Conservation (phyloP, 1,140 invertebrate genomes). For the Calliopsis andreniformis region DNA sequence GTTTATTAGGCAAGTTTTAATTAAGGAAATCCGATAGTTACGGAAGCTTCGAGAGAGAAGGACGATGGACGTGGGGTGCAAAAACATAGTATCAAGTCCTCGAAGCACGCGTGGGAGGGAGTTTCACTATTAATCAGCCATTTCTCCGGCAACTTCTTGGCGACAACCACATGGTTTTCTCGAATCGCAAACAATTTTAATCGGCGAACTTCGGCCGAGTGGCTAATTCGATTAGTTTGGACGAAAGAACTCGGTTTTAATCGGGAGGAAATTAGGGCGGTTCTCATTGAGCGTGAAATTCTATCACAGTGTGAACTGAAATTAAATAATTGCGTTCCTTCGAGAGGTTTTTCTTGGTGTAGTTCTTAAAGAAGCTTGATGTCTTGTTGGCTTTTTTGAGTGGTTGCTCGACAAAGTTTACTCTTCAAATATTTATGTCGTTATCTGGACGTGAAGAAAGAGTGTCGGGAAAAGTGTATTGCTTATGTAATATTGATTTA, state of each 20-base stretch:
- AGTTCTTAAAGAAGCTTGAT: too few species aligned
- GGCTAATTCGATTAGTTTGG: slow-evolving; percentile 48
- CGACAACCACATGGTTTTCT: slow-evolving; percentile 55
- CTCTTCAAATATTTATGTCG: too few species aligned
- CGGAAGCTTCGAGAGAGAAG: slow-evolving; percentile 39
- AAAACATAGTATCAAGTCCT: slow-evolving; percentile 55
- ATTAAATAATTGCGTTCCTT: too few species aligned
- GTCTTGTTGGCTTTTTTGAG: too few species aligned
- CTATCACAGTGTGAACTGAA: too few species aligned
- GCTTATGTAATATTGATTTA: too few species aligned
- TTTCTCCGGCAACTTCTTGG: slow-evolving; percentile 50
- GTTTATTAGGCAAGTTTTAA: slow-evolving; percentile 61
- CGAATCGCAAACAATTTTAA: slow-evolving; percentile 57
- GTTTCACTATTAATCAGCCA: slow-evolving; percentile 64
- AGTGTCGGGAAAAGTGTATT: too few species aligned
- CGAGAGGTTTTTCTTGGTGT: too few species aligned
- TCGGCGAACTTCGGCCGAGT: slow-evolving; percentile 48
- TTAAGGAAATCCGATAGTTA: slow-evolving; percentile 57
- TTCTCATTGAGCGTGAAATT: neutral
- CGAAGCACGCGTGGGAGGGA: slow-evolving; percentile 42
- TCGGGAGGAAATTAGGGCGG: neutral
- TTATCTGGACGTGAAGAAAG: too few species aligned
- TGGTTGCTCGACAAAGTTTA: too few species aligned
- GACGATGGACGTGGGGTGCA: slow-evolving; percentile 53
- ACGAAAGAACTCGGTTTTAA: slow-evolving; percentile 25